Conservation (phyloP, 2,113 vertebrate genomes). For the Petromus typicus region DNA sequence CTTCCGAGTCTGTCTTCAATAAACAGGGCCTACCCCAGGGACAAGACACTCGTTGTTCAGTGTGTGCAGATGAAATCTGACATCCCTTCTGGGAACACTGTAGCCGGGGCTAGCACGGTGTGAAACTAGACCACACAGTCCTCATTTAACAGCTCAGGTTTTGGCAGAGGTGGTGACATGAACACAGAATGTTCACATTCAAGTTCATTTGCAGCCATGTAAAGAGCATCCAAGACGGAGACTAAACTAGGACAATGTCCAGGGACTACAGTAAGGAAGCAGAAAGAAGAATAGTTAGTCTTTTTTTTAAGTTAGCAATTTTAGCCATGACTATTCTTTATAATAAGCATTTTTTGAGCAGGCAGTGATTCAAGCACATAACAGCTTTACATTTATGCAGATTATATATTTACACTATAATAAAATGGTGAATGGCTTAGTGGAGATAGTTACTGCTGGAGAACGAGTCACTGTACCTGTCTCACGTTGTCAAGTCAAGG, state of each 20-base stretch:
- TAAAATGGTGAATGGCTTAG: slow-evolving; percentile 69
- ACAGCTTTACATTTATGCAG: slow-evolving; percentile 72
- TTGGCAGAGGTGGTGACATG: slow-evolving; percentile 72
- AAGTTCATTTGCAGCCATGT: slow-evolving; percentile 47
- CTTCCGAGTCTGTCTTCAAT: slow-evolving; percentile 40
- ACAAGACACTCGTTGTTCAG: slow-evolving; percentile 68
- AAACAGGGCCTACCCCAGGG: slow-evolving; percentile 62
- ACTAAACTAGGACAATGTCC: background rate
- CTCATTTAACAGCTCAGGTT: slow-evolving; percentile 71
- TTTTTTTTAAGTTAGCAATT: background rate
- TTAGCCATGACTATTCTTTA: slow-evolving; percentile 39
- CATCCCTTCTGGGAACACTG: slow-evolving; percentile 70
- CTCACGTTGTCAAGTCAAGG: slow-evolving; percentile 65
- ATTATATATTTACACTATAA: slow-evolving; percentile 72
- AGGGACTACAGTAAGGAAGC: slow-evolving; percentile 7
- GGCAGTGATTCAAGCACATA: slow-evolving; percentile 52
- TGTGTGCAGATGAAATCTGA: slow-evolving; percentile 60
- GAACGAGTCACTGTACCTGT: slow-evolving; percentile 74
- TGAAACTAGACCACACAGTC: slow-evolving; percentile 79
- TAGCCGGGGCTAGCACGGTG: slow-evolving; percentile 19
- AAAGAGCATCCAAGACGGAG: slow-evolving; percentile 30
- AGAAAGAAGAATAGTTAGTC: slow-evolving; percentile 1
- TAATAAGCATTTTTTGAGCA: slow-evolving; percentile 44
- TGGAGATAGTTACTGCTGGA: slow-evolving; percentile 51
- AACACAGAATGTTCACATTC: slow-evolving; percentile 56